Percentiles rank a stretch among this genome's conserved stretches.
phyloP scores from a whole-genome alignment of 2,797 vertebrate species.

The Falco naumanni region DNA sequence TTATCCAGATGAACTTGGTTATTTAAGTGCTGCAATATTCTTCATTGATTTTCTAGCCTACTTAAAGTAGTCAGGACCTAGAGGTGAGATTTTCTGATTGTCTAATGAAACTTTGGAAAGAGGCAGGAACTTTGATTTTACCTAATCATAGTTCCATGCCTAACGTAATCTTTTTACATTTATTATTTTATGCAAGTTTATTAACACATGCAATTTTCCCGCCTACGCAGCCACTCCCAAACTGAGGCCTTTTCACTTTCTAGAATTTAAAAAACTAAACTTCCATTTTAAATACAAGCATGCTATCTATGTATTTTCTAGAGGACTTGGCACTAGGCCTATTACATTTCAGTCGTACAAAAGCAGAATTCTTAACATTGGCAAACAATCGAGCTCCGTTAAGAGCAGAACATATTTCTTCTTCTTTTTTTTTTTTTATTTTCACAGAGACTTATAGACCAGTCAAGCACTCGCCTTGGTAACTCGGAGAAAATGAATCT shows the following conservation, averaged over 20 bases:
- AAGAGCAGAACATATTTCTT: background rate
- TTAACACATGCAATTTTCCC: fast-evolving
- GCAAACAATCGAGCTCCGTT: background rate
- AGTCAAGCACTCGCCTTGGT: background rate
- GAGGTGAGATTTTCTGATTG: background rate
- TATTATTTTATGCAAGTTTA: background rate
- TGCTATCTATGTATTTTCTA: background rate
- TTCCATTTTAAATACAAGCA: background rate
- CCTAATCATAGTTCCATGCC: fast-evolving
- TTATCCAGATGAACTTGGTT: background rate
- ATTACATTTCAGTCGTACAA: too few relatives aligned
- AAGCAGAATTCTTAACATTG: background rate
- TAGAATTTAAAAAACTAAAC: background rate
- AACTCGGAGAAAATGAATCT: background rate
- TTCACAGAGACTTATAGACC: background rate
- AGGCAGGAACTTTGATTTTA: background rate
- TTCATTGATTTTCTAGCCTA: background rate
- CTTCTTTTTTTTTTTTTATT: background rate
- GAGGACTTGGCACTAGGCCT: background rate
- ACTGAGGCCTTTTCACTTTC: background rate
- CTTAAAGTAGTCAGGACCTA: background rate
- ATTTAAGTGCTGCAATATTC: background rate
- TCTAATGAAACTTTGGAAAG: background rate
- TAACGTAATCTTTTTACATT: fast-evolving
- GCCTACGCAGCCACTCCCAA: background rate